phyloP scores from a whole-genome alignment of 2,888 invertebrate species.

The Galeruca laticollis region DNA sequence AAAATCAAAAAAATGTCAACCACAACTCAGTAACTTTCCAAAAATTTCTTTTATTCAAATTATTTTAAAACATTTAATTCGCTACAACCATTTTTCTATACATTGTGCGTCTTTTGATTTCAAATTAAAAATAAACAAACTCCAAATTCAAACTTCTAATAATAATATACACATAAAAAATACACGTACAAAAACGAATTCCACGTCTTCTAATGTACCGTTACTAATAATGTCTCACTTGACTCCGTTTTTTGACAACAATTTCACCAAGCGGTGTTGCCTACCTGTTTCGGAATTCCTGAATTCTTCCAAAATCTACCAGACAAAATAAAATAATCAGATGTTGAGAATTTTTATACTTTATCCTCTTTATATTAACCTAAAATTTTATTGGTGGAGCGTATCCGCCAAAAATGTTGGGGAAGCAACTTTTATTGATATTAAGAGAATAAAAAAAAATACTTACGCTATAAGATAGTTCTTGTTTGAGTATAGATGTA shows the following conservation, averaged over 20 bases:
- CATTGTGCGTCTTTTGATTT: slow-evolving; percentile 12
- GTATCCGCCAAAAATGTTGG: no score
- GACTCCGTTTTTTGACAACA: slow-evolving; percentile 59
- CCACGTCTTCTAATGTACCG: slow-evolving; percentile 35
- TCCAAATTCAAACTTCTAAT: background rate
- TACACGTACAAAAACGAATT: slow-evolving; percentile 22
- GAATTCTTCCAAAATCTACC: slow-evolving; percentile 72
- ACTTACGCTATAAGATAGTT: slow-evolving; percentile 73
- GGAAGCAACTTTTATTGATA: no score
- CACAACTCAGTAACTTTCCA: no score
- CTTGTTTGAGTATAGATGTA: slow-evolving; percentile 80
- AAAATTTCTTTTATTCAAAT: no score
- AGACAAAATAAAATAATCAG: slow-evolving; percentile 51
- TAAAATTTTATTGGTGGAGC: no score
- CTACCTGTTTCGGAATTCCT: slow-evolving; percentile 69
- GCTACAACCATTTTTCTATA: no score
- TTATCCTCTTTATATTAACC: no score
- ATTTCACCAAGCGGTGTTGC: slow-evolving; percentile 68
- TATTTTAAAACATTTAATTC: no score
- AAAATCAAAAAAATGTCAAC: no score
- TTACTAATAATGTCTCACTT: slow-evolving; percentile 18
- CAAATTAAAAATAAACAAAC: background rate
- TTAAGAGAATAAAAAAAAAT: slow-evolving; percentile 2
- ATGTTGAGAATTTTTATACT: background rate
- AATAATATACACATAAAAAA: slow-evolving; percentile 8